Percentiles rank a stretch among this genome's conserved stretches.
Conservation (phyloP, 2,113 vertebrate genomes). For the Pseudorasbora parva region DNA sequence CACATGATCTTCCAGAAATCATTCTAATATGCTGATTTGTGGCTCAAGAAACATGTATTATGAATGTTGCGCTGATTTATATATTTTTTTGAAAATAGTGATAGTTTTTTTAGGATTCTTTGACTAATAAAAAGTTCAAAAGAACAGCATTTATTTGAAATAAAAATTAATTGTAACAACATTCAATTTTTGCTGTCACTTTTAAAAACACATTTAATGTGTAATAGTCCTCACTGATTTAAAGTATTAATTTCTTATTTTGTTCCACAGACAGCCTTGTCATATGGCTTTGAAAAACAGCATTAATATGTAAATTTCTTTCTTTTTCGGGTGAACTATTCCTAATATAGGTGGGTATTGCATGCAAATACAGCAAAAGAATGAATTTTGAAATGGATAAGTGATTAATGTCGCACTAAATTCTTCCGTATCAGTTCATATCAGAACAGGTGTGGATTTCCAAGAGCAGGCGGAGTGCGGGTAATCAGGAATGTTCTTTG, state of each 20-base stretch:
- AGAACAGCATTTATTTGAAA: too few species aligned
- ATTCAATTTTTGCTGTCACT: too few species aligned
- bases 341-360: background rate
- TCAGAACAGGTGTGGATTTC: conserved; percentile 18
- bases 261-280: background rate
- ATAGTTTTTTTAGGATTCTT: too few species aligned
- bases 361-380: background rate
- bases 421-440: background rate
- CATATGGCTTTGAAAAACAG: background rate
- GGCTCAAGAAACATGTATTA: too few species aligned
- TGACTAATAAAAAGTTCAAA: too few species aligned
- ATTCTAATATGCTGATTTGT: too few species aligned
- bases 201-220: too few species aligned
- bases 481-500: background rate
- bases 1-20: too few species aligned
- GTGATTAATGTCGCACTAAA: background rate
- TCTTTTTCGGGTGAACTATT: background rate
- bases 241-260: background rate
- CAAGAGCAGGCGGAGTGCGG: background rate
- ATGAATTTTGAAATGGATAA: background rate
- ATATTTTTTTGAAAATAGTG: too few species aligned
- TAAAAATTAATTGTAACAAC: too few species aligned
- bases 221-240: too few species aligned
- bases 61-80: too few species aligned
- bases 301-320: background rate